Evolutionary conservation across 1,140 invertebrate species (phyloP).

Genomic region (Babylonia areolata): DNA sequence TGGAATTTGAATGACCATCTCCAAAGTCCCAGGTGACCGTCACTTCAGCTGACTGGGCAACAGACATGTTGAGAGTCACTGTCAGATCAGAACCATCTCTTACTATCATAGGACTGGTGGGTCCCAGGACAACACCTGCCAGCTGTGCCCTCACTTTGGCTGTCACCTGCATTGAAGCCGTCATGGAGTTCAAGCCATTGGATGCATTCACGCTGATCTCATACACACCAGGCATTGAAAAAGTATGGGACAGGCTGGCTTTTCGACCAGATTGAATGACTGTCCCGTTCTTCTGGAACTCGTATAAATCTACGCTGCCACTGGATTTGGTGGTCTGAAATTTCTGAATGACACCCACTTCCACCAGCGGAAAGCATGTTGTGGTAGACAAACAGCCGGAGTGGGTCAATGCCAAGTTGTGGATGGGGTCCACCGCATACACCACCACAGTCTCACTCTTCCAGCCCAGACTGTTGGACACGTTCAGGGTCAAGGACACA

Average conservation of each 20-base stretch:
- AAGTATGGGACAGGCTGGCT: background rate
- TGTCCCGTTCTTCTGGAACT: conserved; percentile 19
- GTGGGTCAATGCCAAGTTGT: conserved; percentile 16
- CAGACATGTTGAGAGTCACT: background rate
- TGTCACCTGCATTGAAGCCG: conserved; percentile 19
- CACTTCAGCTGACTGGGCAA: conserved; percentile 38
- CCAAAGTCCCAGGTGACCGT: conserved; percentile 46
- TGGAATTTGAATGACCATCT: conserved; percentile 20
- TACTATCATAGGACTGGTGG: background rate
- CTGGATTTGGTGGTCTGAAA: background rate
- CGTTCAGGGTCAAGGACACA: conserved; percentile 34
- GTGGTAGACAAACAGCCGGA: background rate
- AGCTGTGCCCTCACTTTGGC: conserved; percentile 37
- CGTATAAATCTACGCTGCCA: conserved; percentile 13
- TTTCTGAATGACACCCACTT: conserved; percentile 6
- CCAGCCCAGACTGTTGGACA: conserved; percentile 35
- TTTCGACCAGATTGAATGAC: background rate
- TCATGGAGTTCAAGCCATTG: conserved; percentile 22
- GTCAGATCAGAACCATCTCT: background rate
- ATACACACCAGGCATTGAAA: background rate
- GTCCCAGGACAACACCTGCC: background rate
- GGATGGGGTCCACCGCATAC: conserved; percentile 3
- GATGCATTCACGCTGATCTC: conserved; percentile 23
- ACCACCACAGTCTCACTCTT: conserved; percentile 30
- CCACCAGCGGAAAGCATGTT: conserved; percentile 17